Evolutionary conservation across 30 jellyfish, hydroid and myxozoan genomes (phyloP), one percentile per base, ranked within the genome.

Genomic region (Turritopsis dohrnii): DNA sequence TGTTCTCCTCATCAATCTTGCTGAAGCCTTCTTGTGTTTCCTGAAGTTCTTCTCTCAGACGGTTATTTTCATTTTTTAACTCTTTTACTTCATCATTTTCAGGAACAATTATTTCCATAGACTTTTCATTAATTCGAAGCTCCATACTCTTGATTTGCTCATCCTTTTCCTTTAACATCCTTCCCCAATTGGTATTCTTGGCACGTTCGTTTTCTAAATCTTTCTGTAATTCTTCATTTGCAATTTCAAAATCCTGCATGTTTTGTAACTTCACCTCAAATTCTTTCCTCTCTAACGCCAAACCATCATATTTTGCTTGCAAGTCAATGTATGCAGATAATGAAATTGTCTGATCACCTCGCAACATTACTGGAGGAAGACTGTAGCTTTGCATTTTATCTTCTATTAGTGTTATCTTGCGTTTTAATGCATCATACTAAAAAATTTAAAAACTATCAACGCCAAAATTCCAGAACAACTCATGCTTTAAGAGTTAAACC

Each of bases 61-160:
- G 27, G 4, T 21, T 17, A 66, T 21, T 66, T 26, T 66, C 76
- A 66, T 17, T 66, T 26, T 66, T 66, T 26, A 66, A 17, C 29
- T 66, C 8, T 17, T 7, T 21, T 21, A 66, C 29, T 3, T 66
- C 7, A 21, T 54, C n/a, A n/a, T 54, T 54, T 54, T 21, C 27
- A 3, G 29, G 29, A 9, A 21, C 76, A 66, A 26, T 66, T 8
- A 21, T 66, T 21, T 21, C 76, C 17, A 21, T 26, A 26, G 76
- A 21, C 13, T 13, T 41, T 13, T 41, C 60, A 66, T 17, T 21
- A 7, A 66, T 66, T 26, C 29, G 29, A 66, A 26, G 29, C 76
- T 66, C 29, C 76, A 66, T 66, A 66, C 76, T 66, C 17, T 66
- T 66, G 29, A 66, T 21, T 66, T 66, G 27, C 29, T 66, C 76